Base-by-base conservation (phyloP, 2,113 vertebrate species). In the Colaptes auratus region DNA sequence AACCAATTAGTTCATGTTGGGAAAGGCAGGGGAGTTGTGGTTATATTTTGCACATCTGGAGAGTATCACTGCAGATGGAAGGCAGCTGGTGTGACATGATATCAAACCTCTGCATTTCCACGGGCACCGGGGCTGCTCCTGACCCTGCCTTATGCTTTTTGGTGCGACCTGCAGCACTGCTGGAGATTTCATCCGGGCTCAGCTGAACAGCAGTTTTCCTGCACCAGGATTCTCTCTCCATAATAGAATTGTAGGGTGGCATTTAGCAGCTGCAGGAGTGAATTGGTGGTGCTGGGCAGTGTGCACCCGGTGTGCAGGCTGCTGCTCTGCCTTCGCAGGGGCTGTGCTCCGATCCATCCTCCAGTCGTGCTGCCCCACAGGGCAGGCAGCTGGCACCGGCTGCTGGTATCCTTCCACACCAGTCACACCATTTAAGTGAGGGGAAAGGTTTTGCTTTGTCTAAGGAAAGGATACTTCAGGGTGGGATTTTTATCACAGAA, bases 351-450 rank as follows among this genome's bases (percentile, higher is more conserved):
- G 6, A 52, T 52, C 50, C 50, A 7, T 71, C 14, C n/a, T 14
- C 10, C 15, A 8, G 46, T 3, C 1, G 6, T 1, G 2, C 42
- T 36, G 31, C 35, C 14, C 46, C 1, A 0, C 1, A 3, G 33
- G 30, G 18, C 19, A 12, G 15, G 50, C 66, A 19, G 8, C 8
- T 9, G 7, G 44, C 14, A 76, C 42, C 0, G 36, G 3, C 23
- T 59, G 28, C 70, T 23, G 71, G 4, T 13, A 15, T 36, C 63
- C n/a, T 42, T 67, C 3, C 6, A 30, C 61, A 64, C 72, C 70
- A 55, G 0, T 15, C 21, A 2, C 3, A 3, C 27, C 5, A 0
- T 27, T n/a, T 2, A 0, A 20, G 12, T 11, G 0, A 11, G 15
- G 50, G 58, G 16, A 33, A n/a, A 15, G 35, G 28, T 4, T 89